Percentiles rank a stretch among this genome's conserved stretches.
These are phyloP conservation scores for Pelodiscus sinensis DNA, from an alignment of 2,113 vertebrate genomes.

Conservation along the genomic window DNA sequence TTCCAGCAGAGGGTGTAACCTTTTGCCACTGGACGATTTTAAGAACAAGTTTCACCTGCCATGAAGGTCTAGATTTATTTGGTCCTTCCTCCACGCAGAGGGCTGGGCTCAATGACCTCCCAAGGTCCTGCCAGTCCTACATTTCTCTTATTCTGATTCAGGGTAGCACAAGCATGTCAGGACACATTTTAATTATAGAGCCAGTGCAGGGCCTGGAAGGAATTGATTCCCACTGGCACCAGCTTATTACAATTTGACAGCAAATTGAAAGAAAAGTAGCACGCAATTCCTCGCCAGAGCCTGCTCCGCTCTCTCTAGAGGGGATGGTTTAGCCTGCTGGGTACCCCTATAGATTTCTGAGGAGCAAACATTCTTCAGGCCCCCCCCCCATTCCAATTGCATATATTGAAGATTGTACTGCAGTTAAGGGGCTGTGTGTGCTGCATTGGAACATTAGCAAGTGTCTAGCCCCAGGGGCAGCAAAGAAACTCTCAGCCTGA, in stretches of 20 bases:
- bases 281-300: background rate
- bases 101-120: background rate
- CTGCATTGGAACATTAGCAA: background rate
- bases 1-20: background rate
- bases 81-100: background rate
- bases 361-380: background rate
- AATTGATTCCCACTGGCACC: background rate
- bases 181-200: background rate
- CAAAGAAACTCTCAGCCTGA: background rate
- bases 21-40: background rate
- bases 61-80: background rate
- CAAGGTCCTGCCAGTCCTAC: background rate
- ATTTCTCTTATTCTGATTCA: background rate
- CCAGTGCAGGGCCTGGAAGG: background rate
- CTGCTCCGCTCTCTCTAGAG: background rate
- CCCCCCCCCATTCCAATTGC: background rate
- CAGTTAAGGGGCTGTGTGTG: fast-evolving
- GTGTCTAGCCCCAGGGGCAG: background rate
- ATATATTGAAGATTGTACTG: background rate
- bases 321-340: background rate
- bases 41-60: background rate
- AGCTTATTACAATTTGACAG: background rate
- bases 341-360: background rate
- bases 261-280: background rate
- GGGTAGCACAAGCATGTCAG: background rate